Evolutionary conservation across 2,797 vertebrate species (phyloP).

Genomic region (Amphiprion clarkii): DNA sequence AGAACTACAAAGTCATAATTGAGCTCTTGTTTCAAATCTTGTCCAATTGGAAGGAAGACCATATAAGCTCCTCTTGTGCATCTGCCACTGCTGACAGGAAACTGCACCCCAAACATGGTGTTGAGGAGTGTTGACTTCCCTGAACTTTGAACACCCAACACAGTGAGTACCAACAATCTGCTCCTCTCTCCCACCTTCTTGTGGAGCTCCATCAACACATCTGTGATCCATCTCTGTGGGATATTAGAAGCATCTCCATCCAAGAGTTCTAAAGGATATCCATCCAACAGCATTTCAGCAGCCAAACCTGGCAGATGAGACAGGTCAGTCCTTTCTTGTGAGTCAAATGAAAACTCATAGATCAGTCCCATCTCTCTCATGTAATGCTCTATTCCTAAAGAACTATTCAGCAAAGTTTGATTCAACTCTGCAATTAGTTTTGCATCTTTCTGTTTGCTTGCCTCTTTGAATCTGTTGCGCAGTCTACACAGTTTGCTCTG

Average conservation of each 20-base stretch:
- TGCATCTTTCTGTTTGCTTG: background rate
- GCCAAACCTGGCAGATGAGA: slow-evolving; percentile 59
- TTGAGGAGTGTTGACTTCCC: slow-evolving; percentile 82
- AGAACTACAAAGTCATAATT: slow-evolving; percentile 71
- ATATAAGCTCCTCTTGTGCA: slow-evolving; percentile 78
- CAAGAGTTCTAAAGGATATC: slow-evolving; percentile 83
- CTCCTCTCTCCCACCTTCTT: slow-evolving; percentile 65
- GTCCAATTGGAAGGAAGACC: slow-evolving; percentile 63
- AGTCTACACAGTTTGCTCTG: background rate
- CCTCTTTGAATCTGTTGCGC: slow-evolving; percentile 10
- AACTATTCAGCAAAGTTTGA: slow-evolving; percentile 25
- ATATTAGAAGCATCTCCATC: slow-evolving; percentile 85
- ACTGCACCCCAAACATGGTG: slow-evolving; percentile 85
- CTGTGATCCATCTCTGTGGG: slow-evolving; percentile 81
- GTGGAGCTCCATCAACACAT: slow-evolving; percentile 80
- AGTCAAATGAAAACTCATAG: slow-evolving; percentile 41
- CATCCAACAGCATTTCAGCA: slow-evolving; percentile 80
- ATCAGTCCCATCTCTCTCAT: slow-evolving; percentile 61
- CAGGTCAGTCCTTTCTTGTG: background rate
- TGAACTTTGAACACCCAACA: slow-evolving; percentile 79
- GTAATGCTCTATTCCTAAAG: slow-evolving; percentile 65
- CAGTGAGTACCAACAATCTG: slow-evolving; percentile 77
- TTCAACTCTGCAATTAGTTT: slow-evolving; percentile 15
- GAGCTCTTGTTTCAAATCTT: slow-evolving; percentile 39
- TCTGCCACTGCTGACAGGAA: slow-evolving; percentile 80